Evolutionary conservation across 2,113 vertebrate genomes (phyloP).

Genomic region (Phalacrocorax aristotelis): DNA sequence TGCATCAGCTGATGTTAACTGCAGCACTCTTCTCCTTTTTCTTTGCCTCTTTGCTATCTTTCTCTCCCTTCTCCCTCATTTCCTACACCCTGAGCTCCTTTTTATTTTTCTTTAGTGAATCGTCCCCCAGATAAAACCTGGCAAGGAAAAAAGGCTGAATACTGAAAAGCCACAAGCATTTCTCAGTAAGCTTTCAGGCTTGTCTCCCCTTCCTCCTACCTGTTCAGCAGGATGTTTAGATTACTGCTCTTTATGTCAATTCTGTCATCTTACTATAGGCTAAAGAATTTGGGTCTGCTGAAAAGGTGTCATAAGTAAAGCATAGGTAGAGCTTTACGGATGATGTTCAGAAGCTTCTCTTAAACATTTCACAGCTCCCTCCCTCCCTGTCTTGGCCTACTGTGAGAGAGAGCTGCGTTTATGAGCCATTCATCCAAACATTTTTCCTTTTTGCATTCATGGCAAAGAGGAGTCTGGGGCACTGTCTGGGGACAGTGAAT

Average conservation of each 20-base stretch:
- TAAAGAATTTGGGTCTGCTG: neutral
- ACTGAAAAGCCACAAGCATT: neutral
- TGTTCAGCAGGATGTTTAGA: neutral
- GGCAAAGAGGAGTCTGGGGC: neutral
- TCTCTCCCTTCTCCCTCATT: neutral
- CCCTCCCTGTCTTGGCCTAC: neutral
- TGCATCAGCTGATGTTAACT: neutral
- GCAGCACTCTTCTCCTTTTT: neutral
- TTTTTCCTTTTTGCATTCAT: neutral
- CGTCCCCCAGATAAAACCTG: neutral
- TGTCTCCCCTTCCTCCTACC: neutral
- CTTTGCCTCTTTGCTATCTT: neutral
- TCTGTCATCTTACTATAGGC: neutral
- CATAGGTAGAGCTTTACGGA: neutral
- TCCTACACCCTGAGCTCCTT: neutral
- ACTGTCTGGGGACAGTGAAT: neutral
- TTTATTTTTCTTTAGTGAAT: neutral
- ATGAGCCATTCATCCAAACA: neutral
- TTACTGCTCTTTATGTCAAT: neutral
- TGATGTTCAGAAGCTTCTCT: neutral
- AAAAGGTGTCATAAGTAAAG: neutral
- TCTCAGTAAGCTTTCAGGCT: neutral
- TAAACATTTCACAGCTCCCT: neutral
- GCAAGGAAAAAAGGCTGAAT: neutral
- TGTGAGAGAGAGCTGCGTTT: neutral